phyloP scores from a whole-genome alignment of 2,797 vertebrate species.

The Apogon hyalosoma region DNA sequence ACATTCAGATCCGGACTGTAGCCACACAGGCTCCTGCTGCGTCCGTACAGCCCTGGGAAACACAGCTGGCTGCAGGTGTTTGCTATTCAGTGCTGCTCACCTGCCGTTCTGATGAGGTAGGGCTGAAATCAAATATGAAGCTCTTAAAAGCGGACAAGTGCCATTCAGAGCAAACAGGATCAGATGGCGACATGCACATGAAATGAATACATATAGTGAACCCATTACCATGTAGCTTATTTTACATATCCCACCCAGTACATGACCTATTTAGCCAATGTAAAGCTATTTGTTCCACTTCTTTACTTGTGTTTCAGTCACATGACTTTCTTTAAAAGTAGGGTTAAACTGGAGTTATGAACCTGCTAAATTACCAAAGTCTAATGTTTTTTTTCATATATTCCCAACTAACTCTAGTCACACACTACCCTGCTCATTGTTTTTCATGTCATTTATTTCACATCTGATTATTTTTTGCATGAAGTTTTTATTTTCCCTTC shows the following conservation, averaged over 20 bases:
- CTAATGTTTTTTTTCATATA: not conserved
- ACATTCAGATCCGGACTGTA: slow-evolving; percentile 20
- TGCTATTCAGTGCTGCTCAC: slow-evolving; percentile 38
- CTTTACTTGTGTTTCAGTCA: slow-evolving; percentile 35
- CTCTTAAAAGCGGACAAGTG: slow-evolving; percentile 34
- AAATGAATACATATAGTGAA: slow-evolving; percentile 65
- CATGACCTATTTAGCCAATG: slow-evolving; percentile 62
- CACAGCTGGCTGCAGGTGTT: slow-evolving; percentile 39
- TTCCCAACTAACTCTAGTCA: not conserved
- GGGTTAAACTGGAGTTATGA: slow-evolving; percentile 12
- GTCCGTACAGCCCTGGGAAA: slow-evolving; percentile 23
- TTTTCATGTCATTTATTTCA: too few relatives aligned
- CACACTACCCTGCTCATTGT: too few relatives aligned
- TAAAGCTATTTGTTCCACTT: slow-evolving; percentile 33
- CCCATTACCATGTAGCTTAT: slow-evolving; percentile 53
- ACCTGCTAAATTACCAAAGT: not conserved
- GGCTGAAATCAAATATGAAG: slow-evolving; percentile 76
- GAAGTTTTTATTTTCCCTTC: slow-evolving; percentile 1
- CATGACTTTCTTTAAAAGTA: slow-evolving; percentile 36
- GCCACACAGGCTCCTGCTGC: not conserved
- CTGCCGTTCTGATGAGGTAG: slow-evolving; percentile 55
- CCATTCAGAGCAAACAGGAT: slow-evolving; percentile 65
- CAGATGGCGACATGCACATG: slow-evolving; percentile 56
- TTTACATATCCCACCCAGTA: slow-evolving; percentile 71
- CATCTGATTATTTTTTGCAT: not conserved